These are phyloP conservation scores for Napeogenes sylphis DNA, from an alignment of 2,888 invertebrate genomes.

Conservation along the genomic window DNA sequence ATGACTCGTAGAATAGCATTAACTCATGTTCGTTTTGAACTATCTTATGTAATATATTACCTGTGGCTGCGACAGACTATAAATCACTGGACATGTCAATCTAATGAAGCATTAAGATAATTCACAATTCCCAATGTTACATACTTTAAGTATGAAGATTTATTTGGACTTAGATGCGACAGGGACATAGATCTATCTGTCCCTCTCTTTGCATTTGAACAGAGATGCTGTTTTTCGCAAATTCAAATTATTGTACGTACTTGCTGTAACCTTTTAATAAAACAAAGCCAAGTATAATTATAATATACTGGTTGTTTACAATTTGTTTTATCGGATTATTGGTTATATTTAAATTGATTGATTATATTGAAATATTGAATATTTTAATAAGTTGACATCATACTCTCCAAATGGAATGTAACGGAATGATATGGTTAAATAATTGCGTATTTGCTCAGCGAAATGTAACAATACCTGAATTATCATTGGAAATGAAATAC, in stretches of 20 bases:
- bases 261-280: no score
- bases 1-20: not conserved
- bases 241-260: no score
- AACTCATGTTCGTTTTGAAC: not conserved
- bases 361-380: constrained; percentile 14
- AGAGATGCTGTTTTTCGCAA: no score
- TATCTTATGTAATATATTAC: not conserved
- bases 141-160: no score
- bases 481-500: not conserved
- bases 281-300: no score
- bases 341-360: constrained; percentile 8
- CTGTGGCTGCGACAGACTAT: not conserved
- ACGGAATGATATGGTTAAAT: constrained; percentile 22
- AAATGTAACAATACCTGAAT: not conserved
- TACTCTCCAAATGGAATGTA: constrained; percentile 8
- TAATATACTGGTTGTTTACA: no score
- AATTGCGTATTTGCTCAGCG: constrained; percentile 19
- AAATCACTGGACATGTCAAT: not conserved
- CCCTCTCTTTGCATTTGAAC: no score
- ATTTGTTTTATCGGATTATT: not conserved
- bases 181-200: no score
- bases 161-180: no score
- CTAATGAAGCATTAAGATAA: not conserved
- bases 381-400: constrained; percentile 8
- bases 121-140: not conserved